Evolutionary conservation across 1,140 invertebrate species (phyloP), one percentile per base, ranked within the genome.

Genomic region (Phortica variegata): DNA sequence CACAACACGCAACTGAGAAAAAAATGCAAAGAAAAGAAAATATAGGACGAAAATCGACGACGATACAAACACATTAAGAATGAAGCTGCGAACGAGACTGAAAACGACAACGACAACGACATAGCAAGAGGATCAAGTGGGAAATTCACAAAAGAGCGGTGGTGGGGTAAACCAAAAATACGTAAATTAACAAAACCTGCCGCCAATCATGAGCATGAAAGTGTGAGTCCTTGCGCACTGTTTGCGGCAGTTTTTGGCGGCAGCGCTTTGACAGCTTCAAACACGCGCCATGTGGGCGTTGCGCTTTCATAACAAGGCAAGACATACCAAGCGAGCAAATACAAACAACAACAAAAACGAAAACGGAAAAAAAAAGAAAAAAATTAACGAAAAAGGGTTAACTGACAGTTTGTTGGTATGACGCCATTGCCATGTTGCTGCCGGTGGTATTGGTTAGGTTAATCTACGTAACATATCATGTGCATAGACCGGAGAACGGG

Each of bases 151-250:
- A 26, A 5, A 6, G 10, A 26, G 23, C 23, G 23, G 23, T 10
- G 23, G 23, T n/a, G n/a, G 23, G 10, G 32, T 42, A 20, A 40
- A 42, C 13, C 32, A 56, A 58, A 49, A 52, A 60, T 47, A 53
- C 61, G 61, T 53, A 65, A 65, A 65, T 65, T 61, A 65, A 65
- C 58, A 65, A 61, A 65, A 65, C 57, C 61, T 65, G 61, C 58
- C 58, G 54, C 61, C 61, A 65, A 65, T 65, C 61, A 65, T 65
- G 58, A 46, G 39, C 45, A 47, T 45, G 31, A 46, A 29, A 44
- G 32, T 19, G 9, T 31, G n/a, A 19, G 23, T 51, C 40, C 33
- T 47, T 20, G n/a, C 19, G 12, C 9, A 13, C 23, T 15, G 39
- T n/a, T 18, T 16, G 47, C 15, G 17, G 34, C 10, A 16, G 12